phyloP scores from a whole-genome alignment of 2,113 vertebrate species.

The Sceloporus undulatus region DNA sequence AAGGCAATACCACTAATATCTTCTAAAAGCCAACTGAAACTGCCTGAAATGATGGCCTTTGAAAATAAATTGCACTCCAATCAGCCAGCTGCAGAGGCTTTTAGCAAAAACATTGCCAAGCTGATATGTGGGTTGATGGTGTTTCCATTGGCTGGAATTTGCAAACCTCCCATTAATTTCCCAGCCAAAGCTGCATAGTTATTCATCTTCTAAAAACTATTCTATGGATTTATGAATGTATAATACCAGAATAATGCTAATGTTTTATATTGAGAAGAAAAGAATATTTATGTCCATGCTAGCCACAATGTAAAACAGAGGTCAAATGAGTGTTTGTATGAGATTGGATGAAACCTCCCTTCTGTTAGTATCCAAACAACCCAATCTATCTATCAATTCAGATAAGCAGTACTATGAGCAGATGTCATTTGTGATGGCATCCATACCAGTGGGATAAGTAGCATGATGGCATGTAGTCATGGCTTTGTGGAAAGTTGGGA shows the following conservation, averaged over 20 bases:
- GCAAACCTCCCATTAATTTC: slow-evolving; percentile 64
- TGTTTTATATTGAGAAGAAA: slow-evolving; percentile 48
- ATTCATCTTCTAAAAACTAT: slow-evolving; percentile 64
- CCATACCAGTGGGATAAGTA: too few species aligned
- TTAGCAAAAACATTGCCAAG: slow-evolving; percentile 59
- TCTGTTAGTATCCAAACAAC: too few species aligned
- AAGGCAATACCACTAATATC: slow-evolving; percentile 41
- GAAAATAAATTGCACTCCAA: slow-evolving; percentile 61
- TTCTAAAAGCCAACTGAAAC: slow-evolving; percentile 54
- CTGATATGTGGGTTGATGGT: slow-evolving; percentile 51
- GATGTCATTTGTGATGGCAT: too few species aligned
- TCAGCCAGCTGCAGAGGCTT: slow-evolving; percentile 61
- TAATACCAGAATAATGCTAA: slow-evolving; percentile 64
- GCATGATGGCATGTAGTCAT: too few species aligned
- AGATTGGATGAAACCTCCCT: neutral
- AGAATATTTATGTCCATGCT: slow-evolving; percentile 22
- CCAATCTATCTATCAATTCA: too few species aligned
- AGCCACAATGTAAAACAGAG: slow-evolving; percentile 42
- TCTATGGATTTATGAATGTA: slow-evolving; percentile 57
- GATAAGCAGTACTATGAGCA: too few species aligned
- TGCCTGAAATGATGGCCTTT: slow-evolving; percentile 62
- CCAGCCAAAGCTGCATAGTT: slow-evolving; percentile 28
- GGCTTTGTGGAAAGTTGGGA: too few species aligned
- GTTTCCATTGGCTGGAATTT: slow-evolving; percentile 58
- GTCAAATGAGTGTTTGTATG: slow-evolving; percentile 48